These are phyloP conservation scores for Nautilus pompilius DNA, from an alignment of 1,140 invertebrate species.

Conservation along the genomic window DNA sequence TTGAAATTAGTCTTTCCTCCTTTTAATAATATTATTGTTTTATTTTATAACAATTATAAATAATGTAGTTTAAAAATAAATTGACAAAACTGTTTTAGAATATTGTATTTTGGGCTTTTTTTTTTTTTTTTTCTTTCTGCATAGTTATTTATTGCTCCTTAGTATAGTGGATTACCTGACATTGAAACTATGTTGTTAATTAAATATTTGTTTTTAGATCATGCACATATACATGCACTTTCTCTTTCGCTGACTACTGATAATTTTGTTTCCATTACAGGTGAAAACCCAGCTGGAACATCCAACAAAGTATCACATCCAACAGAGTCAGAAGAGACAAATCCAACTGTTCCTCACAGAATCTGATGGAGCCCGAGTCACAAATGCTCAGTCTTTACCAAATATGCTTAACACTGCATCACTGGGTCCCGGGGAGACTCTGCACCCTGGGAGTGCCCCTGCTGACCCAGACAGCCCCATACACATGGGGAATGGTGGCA, in stretches of 20 bases:
- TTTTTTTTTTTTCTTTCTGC: no score
- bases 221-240: no score
- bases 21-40: no score
- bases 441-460: conserved; percentile 31
- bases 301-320: conserved; percentile 86
- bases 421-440: conserved; percentile 4
- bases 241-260: background rate
- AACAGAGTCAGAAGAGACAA: conserved; percentile 84
- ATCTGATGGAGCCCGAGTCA: conserved; percentile 57
- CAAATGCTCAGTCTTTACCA: conserved; percentile 56
- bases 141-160: no score
- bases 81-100: no score
- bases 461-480: conserved; percentile 45
- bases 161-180: no score
- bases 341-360: conserved; percentile 75
- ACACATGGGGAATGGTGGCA: conserved; percentile 34
- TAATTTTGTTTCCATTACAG: conserved; percentile 24
- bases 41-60: no score
- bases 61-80: no score
- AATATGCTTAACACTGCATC: conserved; percentile 16
- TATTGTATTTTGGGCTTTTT: no score
- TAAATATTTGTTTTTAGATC: no score
- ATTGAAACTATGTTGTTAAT: no score
- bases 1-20: no score
- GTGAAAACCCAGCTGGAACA: conserved; percentile 77